A percentile compares a stretch with the other conserved stretches of the same genome.
phyloP scores from a whole-genome alignment of 2,113 vertebrate species.

The Nerophis lumbriciformis region DNA sequence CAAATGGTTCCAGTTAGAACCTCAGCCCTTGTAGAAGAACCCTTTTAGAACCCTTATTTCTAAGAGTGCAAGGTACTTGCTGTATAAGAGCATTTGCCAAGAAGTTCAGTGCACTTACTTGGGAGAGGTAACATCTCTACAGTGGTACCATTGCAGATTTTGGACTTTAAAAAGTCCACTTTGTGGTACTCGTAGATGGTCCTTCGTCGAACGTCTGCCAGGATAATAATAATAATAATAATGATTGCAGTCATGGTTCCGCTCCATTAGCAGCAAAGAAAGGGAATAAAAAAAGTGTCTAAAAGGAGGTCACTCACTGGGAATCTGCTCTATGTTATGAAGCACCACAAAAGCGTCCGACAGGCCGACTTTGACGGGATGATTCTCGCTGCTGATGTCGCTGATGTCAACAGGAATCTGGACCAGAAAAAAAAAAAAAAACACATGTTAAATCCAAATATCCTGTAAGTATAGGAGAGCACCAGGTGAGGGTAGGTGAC shows the following conservation, averaged over 20 bases:
- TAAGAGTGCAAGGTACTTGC: too few relatives aligned
- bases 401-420: slow-evolving; percentile 85
- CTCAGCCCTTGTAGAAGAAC: too few relatives aligned
- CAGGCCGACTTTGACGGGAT: slow-evolving; percentile 93
- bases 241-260: neutral
- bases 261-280: neutral
- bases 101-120: slow-evolving; percentile 71
- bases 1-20: too few relatives aligned
- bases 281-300: neutral
- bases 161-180: slow-evolving; percentile 88
- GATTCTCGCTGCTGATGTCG: slow-evolving; percentile 82
- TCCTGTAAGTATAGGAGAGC: rapidly evolving
- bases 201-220: slow-evolving; percentile 86
- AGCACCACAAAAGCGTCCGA: slow-evolving; percentile 94
- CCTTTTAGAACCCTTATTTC: too few relatives aligned
- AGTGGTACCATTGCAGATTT: slow-evolving; percentile 81
- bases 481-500: slow-evolving; percentile 59
- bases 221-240: slow-evolving; percentile 1
- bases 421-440: slow-evolving; percentile 10
- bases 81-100: too few relatives aligned
- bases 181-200: slow-evolving; percentile 97
- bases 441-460: neutral
- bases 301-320: slow-evolving; percentile 74
- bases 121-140: slow-evolving; percentile 91
- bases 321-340: slow-evolving; percentile 89